Evolutionary conservation across 2,113 vertebrate species (phyloP), one percentile per base, ranked within the genome.

Genomic region (Sceloporus tristichus): DNA sequence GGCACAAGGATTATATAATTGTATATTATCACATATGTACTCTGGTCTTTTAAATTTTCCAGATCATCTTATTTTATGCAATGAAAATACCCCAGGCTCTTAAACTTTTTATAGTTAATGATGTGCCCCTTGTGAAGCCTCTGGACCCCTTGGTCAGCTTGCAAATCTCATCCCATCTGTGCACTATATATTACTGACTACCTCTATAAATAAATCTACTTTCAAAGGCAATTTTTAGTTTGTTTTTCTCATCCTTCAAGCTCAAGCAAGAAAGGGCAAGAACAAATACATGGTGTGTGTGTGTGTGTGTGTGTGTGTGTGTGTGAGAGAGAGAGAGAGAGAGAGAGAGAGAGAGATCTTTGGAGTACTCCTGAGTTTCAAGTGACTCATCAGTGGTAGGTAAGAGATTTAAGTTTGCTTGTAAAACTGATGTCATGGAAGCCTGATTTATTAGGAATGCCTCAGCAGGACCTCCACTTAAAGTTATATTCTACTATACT

Each of bases 221-320:
- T 84, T 84, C 14, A 90, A 86, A 92, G 68, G 0, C 79, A 81
- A 81, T 80, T 92, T 91, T 85, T 73, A 14, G 38, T 88, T 92
- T 88, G 68, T 65, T 92, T 89, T 87, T 75, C 27, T 53, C 65
- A 3, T 23, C 87, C 53, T 85, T 87, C 79, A 85, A 90, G 93
- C 84, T 18, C 80, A 7, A 87, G 7, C 42, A 71, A 2, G 86
- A 71, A 88, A 93, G 77, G 92, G n/a, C 18, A 85, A 88, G 82
- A 91, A n/a, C 0, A 93, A 82, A 73, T 59, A 73, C 11, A 85
- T 65, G 10, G 42, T 80, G n/a, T 80, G 54, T 76, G 18, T 40
- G n/a, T 34, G 40, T 48, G 76, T 27, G 23, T 75, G 73, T 74
- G 7, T 75, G 38, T 42, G 34, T 75, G 14, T 40, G 34, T 42